A percentile compares a stretch with the other conserved stretches of the same genome.
Conservation (phyloP, 2,888 invertebrate genomes). For the Drosophila kanekoi region DNA sequence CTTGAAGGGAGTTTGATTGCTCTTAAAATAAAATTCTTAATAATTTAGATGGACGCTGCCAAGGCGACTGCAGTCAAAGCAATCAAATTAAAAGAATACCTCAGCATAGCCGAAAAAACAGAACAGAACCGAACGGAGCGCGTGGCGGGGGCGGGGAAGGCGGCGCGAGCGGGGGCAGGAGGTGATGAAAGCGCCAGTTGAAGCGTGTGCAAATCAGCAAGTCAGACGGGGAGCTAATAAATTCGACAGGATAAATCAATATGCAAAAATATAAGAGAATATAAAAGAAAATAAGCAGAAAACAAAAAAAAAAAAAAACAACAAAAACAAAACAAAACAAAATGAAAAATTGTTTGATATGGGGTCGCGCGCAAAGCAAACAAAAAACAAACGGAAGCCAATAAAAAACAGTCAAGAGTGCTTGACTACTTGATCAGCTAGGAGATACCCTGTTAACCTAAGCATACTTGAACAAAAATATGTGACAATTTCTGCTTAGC, state of each 20-base stretch:
- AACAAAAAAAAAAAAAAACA: conserved; percentile 14
- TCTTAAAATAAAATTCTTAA: conserved; percentile 39
- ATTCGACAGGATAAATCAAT: conserved; percentile 77
- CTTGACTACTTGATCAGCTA: background rate
- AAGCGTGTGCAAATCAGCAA: conserved; percentile 68
- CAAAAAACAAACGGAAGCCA: conserved; percentile 34
- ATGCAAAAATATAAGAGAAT: conserved; percentile 42
- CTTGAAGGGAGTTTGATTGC: background rate
- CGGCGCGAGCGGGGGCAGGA: background rate
- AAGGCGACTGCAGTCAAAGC: conserved; percentile 63
- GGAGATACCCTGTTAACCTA: background rate
- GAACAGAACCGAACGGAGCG: background rate
- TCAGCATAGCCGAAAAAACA: conserved; percentile 4
- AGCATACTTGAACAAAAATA: no score
- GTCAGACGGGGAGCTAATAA: conserved; percentile 64
- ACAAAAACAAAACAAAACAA: conserved; percentile 11
- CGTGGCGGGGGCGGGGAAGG: no score
- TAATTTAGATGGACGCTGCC: conserved; percentile 63
- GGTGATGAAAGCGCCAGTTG: conserved; percentile 61
- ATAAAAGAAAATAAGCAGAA: conserved; percentile 16
- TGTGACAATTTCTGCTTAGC: no score
- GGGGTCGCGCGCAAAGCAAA: conserved; percentile 36
- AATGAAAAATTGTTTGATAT: conserved; percentile 34
- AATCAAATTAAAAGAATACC: conserved; percentile 76
- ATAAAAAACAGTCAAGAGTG: conserved; percentile 26